A percentile compares a stretch with the other conserved stretches of the same genome.
Conservation (phyloP, 2,113 vertebrate species). For the Pimephales promelas region DNA sequence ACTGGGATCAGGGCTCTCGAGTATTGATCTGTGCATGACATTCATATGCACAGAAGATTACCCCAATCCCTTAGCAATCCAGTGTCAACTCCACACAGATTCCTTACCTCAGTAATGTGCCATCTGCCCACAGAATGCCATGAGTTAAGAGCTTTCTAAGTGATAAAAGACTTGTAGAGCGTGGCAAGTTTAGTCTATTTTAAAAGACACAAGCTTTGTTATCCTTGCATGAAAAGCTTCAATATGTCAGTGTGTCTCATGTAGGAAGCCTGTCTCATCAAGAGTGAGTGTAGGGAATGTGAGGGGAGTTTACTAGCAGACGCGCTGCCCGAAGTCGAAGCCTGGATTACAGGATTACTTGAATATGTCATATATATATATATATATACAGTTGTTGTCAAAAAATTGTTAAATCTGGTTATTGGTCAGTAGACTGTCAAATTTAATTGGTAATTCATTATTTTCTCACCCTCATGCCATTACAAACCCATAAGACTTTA, state of each 20-base stretch:
- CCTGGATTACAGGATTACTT: not conserved
- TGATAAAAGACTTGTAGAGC: constrained; percentile 1
- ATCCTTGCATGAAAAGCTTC: constrained; percentile 24
- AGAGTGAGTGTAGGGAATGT: constrained; percentile 11
- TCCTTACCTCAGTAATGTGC: constrained; percentile 5
- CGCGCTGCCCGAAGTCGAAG: not conserved
- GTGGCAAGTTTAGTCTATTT: constrained; percentile 17
- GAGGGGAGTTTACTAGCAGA: constrained; percentile 24
- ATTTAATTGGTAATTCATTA: not conserved
- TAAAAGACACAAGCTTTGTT: constrained; percentile 9
- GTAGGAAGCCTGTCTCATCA: not conserved
- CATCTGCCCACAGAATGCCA: not conserved
- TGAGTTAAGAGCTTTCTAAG: not conserved
- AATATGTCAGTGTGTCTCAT: not conserved
- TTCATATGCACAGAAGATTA: constrained; percentile 37
- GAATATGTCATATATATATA: not conserved
- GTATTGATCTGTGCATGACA: constrained; percentile 32
- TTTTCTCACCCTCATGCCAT: not conserved
- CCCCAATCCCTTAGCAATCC: constrained; percentile 33
- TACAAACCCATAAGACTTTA: not conserved
- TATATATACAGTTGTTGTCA: not conserved
- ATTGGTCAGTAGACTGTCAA: not conserved
- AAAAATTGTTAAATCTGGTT: not conserved
- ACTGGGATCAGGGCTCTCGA: not conserved
- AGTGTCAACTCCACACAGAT: constrained; percentile 15